Conservation (phyloP, 2,113 vertebrate species). For the Aldabrachelys gigantea region DNA sequence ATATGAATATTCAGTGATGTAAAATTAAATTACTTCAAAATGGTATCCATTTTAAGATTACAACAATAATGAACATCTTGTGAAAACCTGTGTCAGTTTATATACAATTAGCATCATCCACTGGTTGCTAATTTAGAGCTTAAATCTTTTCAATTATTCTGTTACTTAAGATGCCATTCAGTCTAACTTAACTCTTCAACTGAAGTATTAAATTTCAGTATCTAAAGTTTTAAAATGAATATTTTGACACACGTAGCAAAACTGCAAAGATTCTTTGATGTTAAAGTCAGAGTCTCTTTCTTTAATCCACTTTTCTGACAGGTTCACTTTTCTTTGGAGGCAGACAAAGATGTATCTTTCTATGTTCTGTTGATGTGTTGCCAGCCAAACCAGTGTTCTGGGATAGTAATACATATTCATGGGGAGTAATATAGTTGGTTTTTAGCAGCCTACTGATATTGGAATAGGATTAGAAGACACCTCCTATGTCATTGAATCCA, state of each 20-base stretch:
- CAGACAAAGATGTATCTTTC: not conserved
- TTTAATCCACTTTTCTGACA: not conserved
- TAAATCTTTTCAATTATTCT: slow-evolving; percentile 37
- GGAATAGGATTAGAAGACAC: not conserved
- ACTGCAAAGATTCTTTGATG: slow-evolving; percentile 34
- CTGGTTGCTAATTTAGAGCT: not conserved
- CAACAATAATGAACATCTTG: not conserved
- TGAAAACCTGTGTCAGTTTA: not conserved
- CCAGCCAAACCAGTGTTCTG: not conserved
- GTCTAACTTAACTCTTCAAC: slow-evolving; percentile 49
- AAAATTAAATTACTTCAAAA: not conserved
- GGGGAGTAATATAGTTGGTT: not conserved
- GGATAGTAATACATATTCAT: not conserved
- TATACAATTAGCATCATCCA: slow-evolving; percentile 10
- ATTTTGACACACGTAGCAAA: not conserved
- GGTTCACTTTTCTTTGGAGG: not conserved
- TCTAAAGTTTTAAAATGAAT: not conserved
- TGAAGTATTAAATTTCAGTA: slow-evolving; percentile 20
- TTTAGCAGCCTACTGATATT: not conserved
- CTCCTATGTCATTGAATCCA: not conserved
- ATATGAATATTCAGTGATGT: not conserved
- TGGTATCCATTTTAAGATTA: not conserved
- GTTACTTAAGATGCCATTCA: slow-evolving; percentile 30
- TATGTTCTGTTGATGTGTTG: not conserved
- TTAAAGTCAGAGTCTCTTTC: not conserved